Evolutionary conservation across 2,797 vertebrate genomes (phyloP).

Genomic region (Somateria mollissima): DNA sequence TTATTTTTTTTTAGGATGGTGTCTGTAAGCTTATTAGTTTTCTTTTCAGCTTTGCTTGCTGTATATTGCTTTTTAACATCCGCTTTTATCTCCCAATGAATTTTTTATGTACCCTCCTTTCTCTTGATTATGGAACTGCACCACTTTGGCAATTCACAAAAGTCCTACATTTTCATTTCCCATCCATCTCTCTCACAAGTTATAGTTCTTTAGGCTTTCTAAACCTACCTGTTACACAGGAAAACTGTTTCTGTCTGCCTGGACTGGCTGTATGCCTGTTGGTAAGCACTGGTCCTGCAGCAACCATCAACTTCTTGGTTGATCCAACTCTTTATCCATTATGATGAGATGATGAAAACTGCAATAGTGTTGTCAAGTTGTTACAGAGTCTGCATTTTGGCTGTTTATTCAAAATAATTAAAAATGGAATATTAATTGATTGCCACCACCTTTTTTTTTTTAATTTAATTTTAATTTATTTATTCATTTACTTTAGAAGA

Average conservation of each 20-base stretch:
- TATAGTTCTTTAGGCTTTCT: neutral
- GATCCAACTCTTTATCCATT: neutral
- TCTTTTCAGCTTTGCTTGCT: neutral
- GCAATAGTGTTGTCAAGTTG: neutral
- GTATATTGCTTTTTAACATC: neutral
- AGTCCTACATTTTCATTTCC: neutral
- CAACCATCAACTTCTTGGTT: neutral
- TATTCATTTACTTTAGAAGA: neutral
- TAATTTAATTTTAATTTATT: neutral
- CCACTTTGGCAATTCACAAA: neutral
- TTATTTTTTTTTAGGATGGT: neutral
- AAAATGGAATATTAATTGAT: neutral
- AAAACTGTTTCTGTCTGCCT: neutral
- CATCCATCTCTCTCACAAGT: neutral
- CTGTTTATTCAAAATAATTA: neutral
- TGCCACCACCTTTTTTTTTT: neutral
- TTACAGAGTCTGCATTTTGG: neutral
- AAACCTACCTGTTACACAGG: neutral
- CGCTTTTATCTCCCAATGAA: neutral
- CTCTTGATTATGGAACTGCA: neutral
- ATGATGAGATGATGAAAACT: neutral
- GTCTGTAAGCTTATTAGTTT: neutral
- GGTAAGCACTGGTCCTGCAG: neutral
- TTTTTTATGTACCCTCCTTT: neutral
- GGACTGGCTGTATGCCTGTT: neutral